Percentiles rank a stretch among this genome's conserved stretches.
phyloP scores from a whole-genome alignment of 2,113 vertebrate genomes.

The Cichladusa arquata region DNA sequence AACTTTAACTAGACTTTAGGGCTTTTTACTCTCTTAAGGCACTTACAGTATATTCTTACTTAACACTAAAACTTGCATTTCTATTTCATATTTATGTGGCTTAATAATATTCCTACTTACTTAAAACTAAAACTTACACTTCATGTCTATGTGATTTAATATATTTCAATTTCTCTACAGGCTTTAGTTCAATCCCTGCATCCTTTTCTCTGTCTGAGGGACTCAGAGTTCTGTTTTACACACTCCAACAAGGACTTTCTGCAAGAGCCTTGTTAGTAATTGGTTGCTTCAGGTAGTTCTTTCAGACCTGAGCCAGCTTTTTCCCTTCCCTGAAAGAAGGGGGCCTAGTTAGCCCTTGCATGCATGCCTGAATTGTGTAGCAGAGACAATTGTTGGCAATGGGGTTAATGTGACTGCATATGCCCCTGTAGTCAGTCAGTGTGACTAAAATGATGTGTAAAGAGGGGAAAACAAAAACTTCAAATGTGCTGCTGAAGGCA shows the following conservation, averaged over 20 bases:
- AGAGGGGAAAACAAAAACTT: background rate
- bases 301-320: background rate
- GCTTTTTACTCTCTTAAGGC: too few species aligned
- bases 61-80: too few species aligned
- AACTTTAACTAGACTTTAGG: too few species aligned
- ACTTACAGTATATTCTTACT: too few species aligned
- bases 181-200: too few species aligned
- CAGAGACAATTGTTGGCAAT: background rate
- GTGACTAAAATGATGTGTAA: accelerated
- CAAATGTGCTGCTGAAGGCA: background rate
- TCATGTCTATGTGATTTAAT: too few species aligned
- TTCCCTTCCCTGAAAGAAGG: background rate
- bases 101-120: too few species aligned
- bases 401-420: background rate
- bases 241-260: background rate
- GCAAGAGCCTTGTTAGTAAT: background rate
- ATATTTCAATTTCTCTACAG: too few species aligned
- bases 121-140: too few species aligned
- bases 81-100: too few species aligned
- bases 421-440: background rate
- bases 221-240: too few species aligned
- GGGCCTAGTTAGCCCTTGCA: background rate
- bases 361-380: background rate
- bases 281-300: background rate
- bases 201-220: too few species aligned